Conservation (phyloP, 1,140 invertebrate genomes). For the Akabosia matsudoensis region DNA sequence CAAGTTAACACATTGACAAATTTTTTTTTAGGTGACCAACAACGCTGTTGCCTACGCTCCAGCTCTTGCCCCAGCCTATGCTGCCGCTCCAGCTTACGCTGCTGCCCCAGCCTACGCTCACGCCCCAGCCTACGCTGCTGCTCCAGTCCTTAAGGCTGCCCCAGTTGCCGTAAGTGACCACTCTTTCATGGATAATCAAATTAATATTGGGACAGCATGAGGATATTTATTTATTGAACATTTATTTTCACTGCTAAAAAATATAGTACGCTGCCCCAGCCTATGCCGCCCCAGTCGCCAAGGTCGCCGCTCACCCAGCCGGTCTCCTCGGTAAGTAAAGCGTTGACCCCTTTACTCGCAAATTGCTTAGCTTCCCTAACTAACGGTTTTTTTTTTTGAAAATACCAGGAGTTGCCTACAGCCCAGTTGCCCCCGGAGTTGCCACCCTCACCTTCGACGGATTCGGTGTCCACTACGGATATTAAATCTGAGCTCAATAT, state of each 20-base stretch:
- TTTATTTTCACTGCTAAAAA: too few species aligned
- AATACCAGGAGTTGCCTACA: not conserved
- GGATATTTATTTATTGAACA: too few species aligned
- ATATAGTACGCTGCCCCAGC: too few species aligned
- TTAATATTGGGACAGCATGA: too few species aligned
- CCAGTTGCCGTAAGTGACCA: too few species aligned
- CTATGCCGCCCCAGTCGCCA: slow-evolving; percentile 6
- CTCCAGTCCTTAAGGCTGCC: not conserved
- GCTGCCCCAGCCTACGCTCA: not conserved
- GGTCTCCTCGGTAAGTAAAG: too few species aligned
- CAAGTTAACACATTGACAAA: too few species aligned
- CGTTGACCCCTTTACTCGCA: too few species aligned
- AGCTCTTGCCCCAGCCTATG: not conserved
- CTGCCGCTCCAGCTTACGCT: not conserved
- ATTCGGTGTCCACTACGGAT: slow-evolving; percentile 22
- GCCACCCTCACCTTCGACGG: slow-evolving; percentile 1
- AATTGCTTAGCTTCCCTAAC: too few species aligned
- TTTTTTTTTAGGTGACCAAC: too few species aligned
- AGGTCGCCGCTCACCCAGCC: not conserved
- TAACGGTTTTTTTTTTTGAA: too few species aligned
- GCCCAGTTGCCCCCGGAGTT: slow-evolving; percentile 4
- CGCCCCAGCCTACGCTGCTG: not conserved
- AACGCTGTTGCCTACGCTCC: not conserved
- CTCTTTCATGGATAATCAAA: too few species aligned
- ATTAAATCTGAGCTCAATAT: slow-evolving; percentile 2